Percentiles rank a stretch among this genome's conserved stretches.
Evolutionary conservation across 2,797 vertebrate species (phyloP).

Genomic region (Danio aesculapii): DNA sequence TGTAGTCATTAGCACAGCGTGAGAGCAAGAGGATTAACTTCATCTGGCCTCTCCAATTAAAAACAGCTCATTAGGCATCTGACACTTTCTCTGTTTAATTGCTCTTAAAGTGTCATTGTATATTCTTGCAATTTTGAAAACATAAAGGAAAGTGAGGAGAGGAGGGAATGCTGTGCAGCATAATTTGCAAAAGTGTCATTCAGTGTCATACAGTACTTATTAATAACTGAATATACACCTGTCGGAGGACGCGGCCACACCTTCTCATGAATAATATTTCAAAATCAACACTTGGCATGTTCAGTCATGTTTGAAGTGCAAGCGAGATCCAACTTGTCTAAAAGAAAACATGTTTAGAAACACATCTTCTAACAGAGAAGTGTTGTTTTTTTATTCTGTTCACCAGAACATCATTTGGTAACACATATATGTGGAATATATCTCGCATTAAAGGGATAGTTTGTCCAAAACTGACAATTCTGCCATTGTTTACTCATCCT

Average conservation of each 20-base stretch:
- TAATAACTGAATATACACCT: not conserved
- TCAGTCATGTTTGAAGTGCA: not conserved
- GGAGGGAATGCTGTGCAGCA: not conserved
- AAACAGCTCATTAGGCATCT: constrained; percentile 45
- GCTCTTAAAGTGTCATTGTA: constrained; percentile 32
- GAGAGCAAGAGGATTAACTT: constrained; percentile 42
- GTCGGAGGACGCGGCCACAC: not conserved
- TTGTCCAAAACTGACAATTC: too few relatives aligned
- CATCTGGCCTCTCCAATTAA: constrained; percentile 49
- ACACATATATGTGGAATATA: not conserved
- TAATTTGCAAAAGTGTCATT: not conserved
- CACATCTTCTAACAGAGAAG: not conserved
- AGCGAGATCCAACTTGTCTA: not conserved
- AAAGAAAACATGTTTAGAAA: not conserved
- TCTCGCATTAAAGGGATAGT: too few relatives aligned
- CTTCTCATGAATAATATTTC: not conserved
- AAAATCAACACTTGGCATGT: not conserved
- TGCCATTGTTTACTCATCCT: too few relatives aligned
- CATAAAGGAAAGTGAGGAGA: not conserved
- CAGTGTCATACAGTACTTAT: not conserved
- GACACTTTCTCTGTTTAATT: constrained; percentile 31
- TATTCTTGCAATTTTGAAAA: constrained; percentile 6
- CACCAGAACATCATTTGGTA: not conserved
- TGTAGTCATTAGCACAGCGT: constrained; percentile 37
- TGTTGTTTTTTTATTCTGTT: not conserved